Evolutionary conservation across 2,888 invertebrate genomes (phyloP), one percentile per base, ranked within the genome.

Genomic region (Noctua comes): DNA sequence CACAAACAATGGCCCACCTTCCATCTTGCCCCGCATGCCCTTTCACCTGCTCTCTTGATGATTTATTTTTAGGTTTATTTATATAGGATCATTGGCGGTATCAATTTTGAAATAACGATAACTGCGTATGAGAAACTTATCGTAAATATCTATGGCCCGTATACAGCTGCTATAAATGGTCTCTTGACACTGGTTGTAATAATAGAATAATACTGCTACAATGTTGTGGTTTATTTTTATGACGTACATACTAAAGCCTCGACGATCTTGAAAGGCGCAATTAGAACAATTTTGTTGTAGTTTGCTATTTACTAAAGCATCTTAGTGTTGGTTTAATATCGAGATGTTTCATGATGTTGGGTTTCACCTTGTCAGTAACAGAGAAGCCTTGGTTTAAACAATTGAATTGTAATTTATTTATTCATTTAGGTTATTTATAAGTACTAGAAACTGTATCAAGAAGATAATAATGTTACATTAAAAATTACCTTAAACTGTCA

Each of bases 101-200:
- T 81, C 65, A 74, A 77, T 84, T 83, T 84, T 81, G 64, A 74
- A 76, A 57, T 76, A 83, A 83, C 80, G 70, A 71, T 80, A 76
- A 83, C 66, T 84, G 76, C 76, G 80, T 76, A 73, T 69, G 77
- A 68, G 62, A 81, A 77, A 66, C 57, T 71, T 74, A 71, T 73
- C 81, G 71, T 84, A 73, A 84, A 85, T 65, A 81, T 84, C 46
- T 69, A 80, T 68, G 59, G 75, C 40, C 59, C 62, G 11, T 62
- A 73, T 70, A 80, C 80, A 70, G 76, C 68, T 80, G 72, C 54
- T 70, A 70, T 84, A 73, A 73, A 69, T 51, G 76, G 51, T 73
- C 13, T 84, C 65, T 68, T 70, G 76, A 76, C 65, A 80, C 48
- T 80, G 68, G 72, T 65, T 65, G 24, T 65, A 83, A 83, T 78